Conservation (phyloP, 2,113 vertebrate genomes). For the Neogale vison region DNA sequence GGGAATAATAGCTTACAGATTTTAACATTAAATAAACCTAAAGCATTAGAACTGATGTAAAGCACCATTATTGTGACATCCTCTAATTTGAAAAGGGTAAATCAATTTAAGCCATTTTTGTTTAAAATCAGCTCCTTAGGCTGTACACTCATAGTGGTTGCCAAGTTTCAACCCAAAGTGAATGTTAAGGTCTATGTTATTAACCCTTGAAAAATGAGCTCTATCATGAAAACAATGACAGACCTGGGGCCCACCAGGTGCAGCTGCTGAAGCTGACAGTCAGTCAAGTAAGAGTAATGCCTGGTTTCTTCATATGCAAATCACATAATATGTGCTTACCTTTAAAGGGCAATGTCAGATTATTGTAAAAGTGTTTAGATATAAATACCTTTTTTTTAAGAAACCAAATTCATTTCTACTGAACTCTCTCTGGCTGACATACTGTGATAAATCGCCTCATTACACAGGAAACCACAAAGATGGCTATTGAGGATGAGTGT, state of each 20-base stretch:
- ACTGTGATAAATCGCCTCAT: constrained; percentile 80
- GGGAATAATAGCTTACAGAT: constrained; percentile 48
- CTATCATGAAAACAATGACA: constrained; percentile 68
- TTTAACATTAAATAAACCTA: constrained; percentile 61
- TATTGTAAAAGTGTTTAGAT: constrained; percentile 75
- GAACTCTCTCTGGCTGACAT: constrained; percentile 71
- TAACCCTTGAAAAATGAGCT: constrained; percentile 71
- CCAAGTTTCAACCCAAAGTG: constrained; percentile 69
- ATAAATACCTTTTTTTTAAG: constrained; percentile 74
- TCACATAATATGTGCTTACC: constrained; percentile 66
- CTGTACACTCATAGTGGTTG: constrained; percentile 61
- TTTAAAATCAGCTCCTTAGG: constrained; percentile 67
- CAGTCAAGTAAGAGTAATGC: constrained; percentile 78
- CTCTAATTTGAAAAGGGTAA: constrained; percentile 76
- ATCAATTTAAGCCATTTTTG: constrained; percentile 80
- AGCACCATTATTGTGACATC: constrained; percentile 62
- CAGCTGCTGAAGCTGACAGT: constrained; percentile 68
- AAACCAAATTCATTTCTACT: constrained; percentile 72
- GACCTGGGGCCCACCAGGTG: constrained; percentile 64
- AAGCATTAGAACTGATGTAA: constrained; percentile 58
- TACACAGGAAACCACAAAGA: constrained; percentile 71
- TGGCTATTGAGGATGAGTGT: constrained; percentile 66
- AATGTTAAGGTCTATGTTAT: constrained; percentile 68
- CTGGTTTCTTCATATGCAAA: constrained; percentile 80
- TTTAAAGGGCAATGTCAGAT: constrained; percentile 78